Evolutionary conservation across 1,140 invertebrate genomes (phyloP).

Genomic region (Zaprionus lachaisei): DNA sequence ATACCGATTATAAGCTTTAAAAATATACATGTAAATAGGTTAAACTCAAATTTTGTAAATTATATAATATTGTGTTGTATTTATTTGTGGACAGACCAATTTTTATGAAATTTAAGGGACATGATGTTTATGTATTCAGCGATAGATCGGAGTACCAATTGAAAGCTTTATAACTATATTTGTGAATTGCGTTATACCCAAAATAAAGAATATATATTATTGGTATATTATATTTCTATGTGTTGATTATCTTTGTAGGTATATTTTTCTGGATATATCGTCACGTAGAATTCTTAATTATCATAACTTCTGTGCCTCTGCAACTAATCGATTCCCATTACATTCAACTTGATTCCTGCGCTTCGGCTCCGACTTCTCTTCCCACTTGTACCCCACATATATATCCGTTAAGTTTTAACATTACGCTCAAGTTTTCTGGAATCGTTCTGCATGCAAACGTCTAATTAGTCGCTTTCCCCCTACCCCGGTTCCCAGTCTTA

Average conservation of each 20-base stretch:
- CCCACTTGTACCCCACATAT: neutral
- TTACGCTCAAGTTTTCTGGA: slow-evolving; percentile 7
- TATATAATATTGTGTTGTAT: neutral
- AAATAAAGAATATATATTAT: too few relatives aligned
- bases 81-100: too few relatives aligned
- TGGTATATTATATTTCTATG: too few relatives aligned
- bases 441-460: slow-evolving; percentile 55
- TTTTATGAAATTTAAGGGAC: too few relatives aligned
- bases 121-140: too few relatives aligned
- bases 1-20: neutral
- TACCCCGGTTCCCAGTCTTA: neutral
- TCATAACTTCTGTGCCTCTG: neutral
- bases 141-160: too few relatives aligned
- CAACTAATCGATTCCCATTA: slow-evolving; percentile 2
- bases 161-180: too few relatives aligned
- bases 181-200: too few relatives aligned
- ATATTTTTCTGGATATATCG: neutral
- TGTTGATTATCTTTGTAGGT: too few relatives aligned
- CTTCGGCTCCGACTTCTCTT: neutral
- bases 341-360: neutral
- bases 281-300: neutral
- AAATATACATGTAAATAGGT: too few relatives aligned
- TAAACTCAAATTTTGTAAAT: too few relatives aligned
- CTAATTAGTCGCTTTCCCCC: slow-evolving; percentile 55
- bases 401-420: slow-evolving; percentile 10